Evolutionary conservation across 2,113 vertebrate genomes (phyloP).

Genomic region (Stomatorhinus ivindoensis): DNA sequence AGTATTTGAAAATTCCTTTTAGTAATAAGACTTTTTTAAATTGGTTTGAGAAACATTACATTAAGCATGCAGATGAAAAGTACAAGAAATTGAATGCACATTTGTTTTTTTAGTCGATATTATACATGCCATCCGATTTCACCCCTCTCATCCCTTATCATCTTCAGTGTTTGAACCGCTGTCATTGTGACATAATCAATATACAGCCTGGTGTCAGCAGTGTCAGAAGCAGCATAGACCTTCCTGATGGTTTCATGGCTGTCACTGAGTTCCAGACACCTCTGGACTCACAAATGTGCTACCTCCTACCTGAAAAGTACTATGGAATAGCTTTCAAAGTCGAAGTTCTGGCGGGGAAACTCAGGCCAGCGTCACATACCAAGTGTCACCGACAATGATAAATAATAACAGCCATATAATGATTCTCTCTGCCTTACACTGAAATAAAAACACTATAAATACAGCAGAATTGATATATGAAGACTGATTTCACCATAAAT

Average conservation of each 20-base stretch:
- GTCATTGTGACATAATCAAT: not conserved
- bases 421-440: not conserved
- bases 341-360: not conserved
- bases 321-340: not conserved
- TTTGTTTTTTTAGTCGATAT: not conserved
- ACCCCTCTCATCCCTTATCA: not conserved
- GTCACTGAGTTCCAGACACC: not conserved
- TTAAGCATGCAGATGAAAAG: not conserved
- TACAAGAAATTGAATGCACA: not conserved
- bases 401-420: not conserved
- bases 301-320: not conserved
- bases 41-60: not conserved
- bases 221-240: not conserved
- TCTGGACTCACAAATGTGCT: not conserved
- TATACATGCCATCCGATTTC: not conserved
- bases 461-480: not conserved
- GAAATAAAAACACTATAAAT: not conserved
- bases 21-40: not conserved
- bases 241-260: not conserved
- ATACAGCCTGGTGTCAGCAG: not conserved
- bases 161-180: not conserved
- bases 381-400: too few species aligned
- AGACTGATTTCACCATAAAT: not conserved
- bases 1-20: not conserved
- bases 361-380: not conserved